phyloP scores from a whole-genome alignment of 2,113 vertebrate genomes.

The Pollimyrus isidori region DNA sequence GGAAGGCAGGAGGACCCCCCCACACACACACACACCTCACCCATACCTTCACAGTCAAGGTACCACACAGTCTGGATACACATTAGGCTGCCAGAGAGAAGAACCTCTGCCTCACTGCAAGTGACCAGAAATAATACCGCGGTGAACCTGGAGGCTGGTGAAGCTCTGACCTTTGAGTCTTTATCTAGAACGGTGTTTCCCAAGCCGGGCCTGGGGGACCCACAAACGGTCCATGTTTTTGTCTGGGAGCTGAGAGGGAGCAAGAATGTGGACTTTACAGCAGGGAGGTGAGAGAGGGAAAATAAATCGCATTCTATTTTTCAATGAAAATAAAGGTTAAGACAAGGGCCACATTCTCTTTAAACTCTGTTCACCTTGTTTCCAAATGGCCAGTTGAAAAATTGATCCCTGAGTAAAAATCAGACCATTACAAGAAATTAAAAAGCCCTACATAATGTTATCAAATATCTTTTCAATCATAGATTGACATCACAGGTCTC shows the following conservation, averaged over 20 bases:
- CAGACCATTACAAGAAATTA: neutral
- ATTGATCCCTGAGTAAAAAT: neutral
- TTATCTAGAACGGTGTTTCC: neutral
- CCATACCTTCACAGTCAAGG: neutral
- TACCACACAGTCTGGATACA: neutral
- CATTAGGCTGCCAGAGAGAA: neutral
- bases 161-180: neutral
- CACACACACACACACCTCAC: neutral
- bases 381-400: neutral
- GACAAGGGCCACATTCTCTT: neutral
- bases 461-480: neutral
- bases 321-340: neutral
- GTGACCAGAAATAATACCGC: neutral
- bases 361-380: neutral
- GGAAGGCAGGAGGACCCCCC: neutral
- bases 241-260: neutral
- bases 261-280: neutral
- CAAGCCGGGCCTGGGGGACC: neutral
- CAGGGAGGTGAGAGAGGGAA: neutral
- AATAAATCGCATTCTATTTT: neutral
- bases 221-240: neutral
- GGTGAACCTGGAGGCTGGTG: neutral
- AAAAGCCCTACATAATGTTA: neutral
- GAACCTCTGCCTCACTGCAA: neutral
- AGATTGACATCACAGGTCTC: neutral